Base-by-base conservation (phyloP, 2,797 vertebrate genomes). In the Takifugu ocellatus region DNA sequence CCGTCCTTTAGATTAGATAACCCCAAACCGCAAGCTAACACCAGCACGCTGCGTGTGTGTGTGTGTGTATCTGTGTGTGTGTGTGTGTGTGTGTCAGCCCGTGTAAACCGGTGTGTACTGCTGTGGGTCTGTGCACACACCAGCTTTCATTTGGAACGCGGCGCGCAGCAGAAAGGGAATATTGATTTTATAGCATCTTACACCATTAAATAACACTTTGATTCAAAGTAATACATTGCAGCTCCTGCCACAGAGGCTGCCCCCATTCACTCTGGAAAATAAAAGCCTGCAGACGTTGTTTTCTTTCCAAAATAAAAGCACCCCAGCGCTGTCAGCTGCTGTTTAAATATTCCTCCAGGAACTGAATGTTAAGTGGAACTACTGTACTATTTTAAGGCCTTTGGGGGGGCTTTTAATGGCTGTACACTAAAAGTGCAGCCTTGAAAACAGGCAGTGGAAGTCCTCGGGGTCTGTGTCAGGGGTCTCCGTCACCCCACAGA, bases 401-500 rank as follows among this genome's bases (percentile, higher is more conserved):
- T 21, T 9, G 2, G 29, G 45, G 21, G 63, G 50, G 50, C 24
- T 0, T 21, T 25, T 43, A 11, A 26, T 9, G n/a, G 15, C 14
- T 21, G 51, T 25, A 60, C 45, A 59, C 46, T 42, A 48, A 54
- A 67, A 54, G 50, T 52, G 46, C 60, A 59, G 39, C 11, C 47
- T 42, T 25, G 61, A n/a, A 60, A 31, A 56, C 43, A 16, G 33
- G 29, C 53, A 25, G 2, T 5, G 16, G 1, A 39, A 50, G 54
- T 27, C 48, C 5, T 3, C 46, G 0, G 49, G 45, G 59, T n/a
- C 17, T 64, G 42, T 84, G 82, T 78, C 73, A 68, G 64, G 59
- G 49, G 57, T 61, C 75, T 84, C 78, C 77, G 49, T 80, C 79
- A 82, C 59, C 70, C 68, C 15, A 63, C 59, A 51, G 25, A 63